Base-by-base conservation (phyloP, 2,113 vertebrate species). In the Gopherus flavomarginatus region DNA sequence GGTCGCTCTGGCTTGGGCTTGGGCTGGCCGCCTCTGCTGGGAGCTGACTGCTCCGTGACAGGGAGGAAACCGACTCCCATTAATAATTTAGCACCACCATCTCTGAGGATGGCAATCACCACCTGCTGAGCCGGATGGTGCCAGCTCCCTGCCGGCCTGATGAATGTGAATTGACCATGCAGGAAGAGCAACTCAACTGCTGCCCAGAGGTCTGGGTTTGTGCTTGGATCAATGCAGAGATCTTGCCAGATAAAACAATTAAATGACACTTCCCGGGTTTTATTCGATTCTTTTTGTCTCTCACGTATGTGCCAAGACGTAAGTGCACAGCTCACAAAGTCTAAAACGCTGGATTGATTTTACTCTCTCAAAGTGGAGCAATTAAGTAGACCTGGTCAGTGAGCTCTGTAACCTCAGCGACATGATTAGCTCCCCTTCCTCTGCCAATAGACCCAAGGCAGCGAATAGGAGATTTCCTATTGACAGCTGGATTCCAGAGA, bases 281-380 rank as follows among this genome's bases (percentile, higher is more conserved):
- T 96, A 96, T 95, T 91, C 81, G 86, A 79, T 72, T 57, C 47
- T 85, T 82, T 90, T 52, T 87, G 82, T 85, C 92, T 90, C 92
- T 96, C 87, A 53, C 56, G 38, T 96, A 91, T 96, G 95, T 97
- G 96, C 96, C 97, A 96, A 83, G 94, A 96, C 88, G 89, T 81
- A 80, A 97, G 96, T 83, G 75, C 82, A 77, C 94, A 83, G 94
- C 81, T 90, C 95, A 81, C 93, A 83, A 96, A 94, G 93, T 92
- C 94, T 86, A 92, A 96, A 96, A 90, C 3, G 78, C 93, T 91
- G 94, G 90, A 97, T 96, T 96, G 97, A 97, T 97, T 97, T 97
- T 97, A 84, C 52, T 95, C 54, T 95, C 93, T 86, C 89, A 85
- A 96, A 94, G 86, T 90, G 95, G 90, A 97, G 94, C 96, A 96